A percentile compares a stretch with the other conserved stretches of the same genome.
These are phyloP conservation scores for Nerophis ophidion DNA, from an alignment of 2,113 vertebrate genomes.

Conservation along the genomic window DNA sequence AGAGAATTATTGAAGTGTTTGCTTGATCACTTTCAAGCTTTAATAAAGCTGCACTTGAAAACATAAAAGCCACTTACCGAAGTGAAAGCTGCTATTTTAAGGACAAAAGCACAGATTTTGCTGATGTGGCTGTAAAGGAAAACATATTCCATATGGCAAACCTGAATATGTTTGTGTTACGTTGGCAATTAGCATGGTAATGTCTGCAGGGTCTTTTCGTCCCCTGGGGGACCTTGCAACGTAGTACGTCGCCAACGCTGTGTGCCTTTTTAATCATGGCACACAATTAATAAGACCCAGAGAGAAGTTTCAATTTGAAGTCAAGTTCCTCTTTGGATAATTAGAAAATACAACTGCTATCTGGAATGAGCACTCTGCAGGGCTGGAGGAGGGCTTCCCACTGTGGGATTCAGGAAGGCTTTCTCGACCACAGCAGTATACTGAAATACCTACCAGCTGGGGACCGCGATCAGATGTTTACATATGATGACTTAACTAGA, in stretches of 20 bases:
- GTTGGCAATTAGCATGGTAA: slow-evolving; percentile 19
- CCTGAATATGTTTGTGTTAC: slow-evolving; percentile 17
- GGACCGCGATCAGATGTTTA: slow-evolving; percentile 51
- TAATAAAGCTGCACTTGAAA: too few species aligned
- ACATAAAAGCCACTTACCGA: too few species aligned
- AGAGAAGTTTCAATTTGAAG: slow-evolving; percentile 55
- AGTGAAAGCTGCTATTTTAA: too few species aligned
- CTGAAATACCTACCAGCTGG: slow-evolving; percentile 43
- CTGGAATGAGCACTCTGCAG: not conserved
- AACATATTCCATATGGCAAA: too few species aligned
- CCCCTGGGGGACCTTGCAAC: slow-evolving; percentile 47
- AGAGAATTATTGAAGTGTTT: too few species aligned
- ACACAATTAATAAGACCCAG: slow-evolving; percentile 65
- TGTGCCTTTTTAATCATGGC: slow-evolving; percentile 66
- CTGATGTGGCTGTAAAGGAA: not conserved
- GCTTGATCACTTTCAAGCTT: too few species aligned
- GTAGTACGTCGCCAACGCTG: slow-evolving; percentile 57
- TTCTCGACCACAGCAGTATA: slow-evolving; percentile 33
- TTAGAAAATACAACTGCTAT: slow-evolving; percentile 48
- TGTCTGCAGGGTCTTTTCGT: slow-evolving; percentile 42
- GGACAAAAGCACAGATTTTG: too few species aligned
- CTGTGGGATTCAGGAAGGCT: slow-evolving; percentile 12
- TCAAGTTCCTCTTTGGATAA: slow-evolving; percentile 61
- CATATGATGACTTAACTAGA: slow-evolving; percentile 48
- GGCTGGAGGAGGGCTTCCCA: slow-evolving; percentile 17